Evolutionary conservation across 2,113 vertebrate genomes (phyloP).

Genomic region (Cromileptes altivelis): DNA sequence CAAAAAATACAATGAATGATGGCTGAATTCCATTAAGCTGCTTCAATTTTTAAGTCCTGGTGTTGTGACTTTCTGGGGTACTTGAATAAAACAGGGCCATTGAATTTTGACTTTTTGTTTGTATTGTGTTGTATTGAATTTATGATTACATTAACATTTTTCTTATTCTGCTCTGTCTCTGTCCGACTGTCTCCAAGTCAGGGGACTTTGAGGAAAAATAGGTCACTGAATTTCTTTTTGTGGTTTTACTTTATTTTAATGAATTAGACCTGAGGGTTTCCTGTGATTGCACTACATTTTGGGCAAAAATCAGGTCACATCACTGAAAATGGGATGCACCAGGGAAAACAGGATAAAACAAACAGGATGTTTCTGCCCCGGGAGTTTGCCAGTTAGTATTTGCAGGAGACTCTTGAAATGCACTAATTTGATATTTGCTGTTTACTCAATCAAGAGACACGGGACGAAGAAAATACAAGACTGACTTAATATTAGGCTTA

Average conservation of each 20-base stretch:
- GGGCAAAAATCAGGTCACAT: conserved; percentile 15
- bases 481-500: background rate
- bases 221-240: background rate
- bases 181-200: background rate
- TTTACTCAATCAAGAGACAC: background rate
- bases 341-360: background rate
- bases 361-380: background rate
- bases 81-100: background rate
- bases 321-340: background rate
- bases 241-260: conserved; percentile 2
- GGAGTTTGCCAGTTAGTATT: background rate
- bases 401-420: background rate
- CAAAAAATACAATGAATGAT: background rate
- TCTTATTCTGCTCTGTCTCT: too few species aligned
- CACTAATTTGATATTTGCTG: background rate
- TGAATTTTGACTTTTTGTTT: background rate
- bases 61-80: background rate
- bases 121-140: background rate
- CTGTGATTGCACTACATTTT: conserved; percentile 16
- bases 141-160: background rate
- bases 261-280: conserved; percentile 19
- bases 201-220: background rate
- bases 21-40: background rate
- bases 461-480: background rate
- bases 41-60: background rate